phyloP scores from a whole-genome alignment of 2,888 invertebrate genomes.

The Drosophila testacea region DNA sequence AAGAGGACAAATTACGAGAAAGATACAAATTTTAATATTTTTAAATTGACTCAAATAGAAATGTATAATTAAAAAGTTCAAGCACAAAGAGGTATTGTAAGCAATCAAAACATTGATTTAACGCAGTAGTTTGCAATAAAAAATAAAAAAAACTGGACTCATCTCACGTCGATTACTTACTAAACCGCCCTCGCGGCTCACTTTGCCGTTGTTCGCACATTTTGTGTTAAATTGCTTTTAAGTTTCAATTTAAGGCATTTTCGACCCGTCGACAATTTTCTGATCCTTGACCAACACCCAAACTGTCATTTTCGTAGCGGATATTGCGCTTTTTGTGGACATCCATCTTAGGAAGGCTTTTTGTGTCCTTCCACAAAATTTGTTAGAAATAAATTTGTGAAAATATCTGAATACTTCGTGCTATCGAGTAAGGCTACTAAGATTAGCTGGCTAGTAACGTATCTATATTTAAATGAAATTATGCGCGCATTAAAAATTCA shows the following conservation, averaged over 20 bases:
- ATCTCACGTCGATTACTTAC: neutral
- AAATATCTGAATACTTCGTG: neutral
- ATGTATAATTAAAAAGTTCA: neutral
- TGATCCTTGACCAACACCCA: neutral
- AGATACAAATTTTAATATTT: neutral
- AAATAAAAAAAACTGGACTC: neutral
- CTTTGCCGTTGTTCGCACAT: neutral
- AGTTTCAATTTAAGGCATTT: neutral
- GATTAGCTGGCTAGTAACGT: neutral
- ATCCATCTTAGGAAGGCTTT: slow-evolving; percentile 4
- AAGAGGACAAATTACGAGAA: neutral
- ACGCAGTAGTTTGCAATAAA: neutral
- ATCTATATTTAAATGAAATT: slow-evolving; percentile 27
- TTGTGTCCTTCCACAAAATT: neutral
- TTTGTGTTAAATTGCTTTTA: neutral
- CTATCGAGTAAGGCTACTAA: neutral
- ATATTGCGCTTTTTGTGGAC: slow-evolving; percentile 1
- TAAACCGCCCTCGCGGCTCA: neutral
- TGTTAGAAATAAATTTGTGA: slow-evolving; percentile 2
- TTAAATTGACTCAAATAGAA: neutral
- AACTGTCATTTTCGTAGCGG: slow-evolving; percentile 1
- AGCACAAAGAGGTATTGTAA: neutral
- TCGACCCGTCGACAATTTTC: neutral
- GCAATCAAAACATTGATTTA: too few species aligned
- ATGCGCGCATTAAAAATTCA: slow-evolving; percentile 56